Conservation (phyloP, 2,113 vertebrate genomes). For the Castor canadensis region DNA sequence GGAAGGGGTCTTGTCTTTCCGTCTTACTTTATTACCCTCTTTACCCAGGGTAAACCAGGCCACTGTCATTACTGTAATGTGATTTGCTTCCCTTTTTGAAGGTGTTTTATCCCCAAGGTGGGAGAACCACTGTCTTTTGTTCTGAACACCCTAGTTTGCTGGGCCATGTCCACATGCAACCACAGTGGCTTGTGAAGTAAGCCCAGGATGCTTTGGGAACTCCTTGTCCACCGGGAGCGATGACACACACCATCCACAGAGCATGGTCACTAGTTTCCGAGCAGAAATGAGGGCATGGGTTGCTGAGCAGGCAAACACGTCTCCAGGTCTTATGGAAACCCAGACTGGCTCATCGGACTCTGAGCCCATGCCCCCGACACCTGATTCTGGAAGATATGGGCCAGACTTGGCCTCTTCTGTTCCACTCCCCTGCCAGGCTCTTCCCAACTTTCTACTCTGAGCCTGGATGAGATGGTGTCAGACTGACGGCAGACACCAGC, state of each 20-base stretch:
- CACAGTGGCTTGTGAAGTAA: accelerated
- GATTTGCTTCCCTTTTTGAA: conserved; percentile 56
- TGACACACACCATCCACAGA: accelerated
- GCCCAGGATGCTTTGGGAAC: accelerated
- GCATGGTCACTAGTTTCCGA: accelerated
- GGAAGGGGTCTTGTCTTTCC: conserved; percentile 47
- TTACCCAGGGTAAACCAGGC: conserved; percentile 50
- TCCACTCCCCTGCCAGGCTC: not conserved
- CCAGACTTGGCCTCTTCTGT: accelerated
- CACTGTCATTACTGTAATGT: conserved; percentile 18
- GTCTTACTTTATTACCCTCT: conserved; percentile 38
- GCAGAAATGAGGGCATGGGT: accelerated
- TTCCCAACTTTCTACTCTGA: not conserved
- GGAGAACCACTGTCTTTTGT: not conserved
- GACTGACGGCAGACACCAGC: not conserved
- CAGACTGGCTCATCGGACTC: accelerated
- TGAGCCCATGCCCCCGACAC: accelerated
- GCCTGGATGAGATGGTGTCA: too few relatives aligned
- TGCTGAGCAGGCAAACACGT: not conserved
- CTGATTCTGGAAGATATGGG: not conserved
- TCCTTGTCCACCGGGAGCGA: accelerated
- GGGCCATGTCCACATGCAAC: accelerated
- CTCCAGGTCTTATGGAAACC: accelerated
- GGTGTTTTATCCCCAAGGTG: not conserved
- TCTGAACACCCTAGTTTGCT: not conserved